Base-by-base conservation (phyloP, 2,113 vertebrate species). In the Acanthisitta chloris region DNA sequence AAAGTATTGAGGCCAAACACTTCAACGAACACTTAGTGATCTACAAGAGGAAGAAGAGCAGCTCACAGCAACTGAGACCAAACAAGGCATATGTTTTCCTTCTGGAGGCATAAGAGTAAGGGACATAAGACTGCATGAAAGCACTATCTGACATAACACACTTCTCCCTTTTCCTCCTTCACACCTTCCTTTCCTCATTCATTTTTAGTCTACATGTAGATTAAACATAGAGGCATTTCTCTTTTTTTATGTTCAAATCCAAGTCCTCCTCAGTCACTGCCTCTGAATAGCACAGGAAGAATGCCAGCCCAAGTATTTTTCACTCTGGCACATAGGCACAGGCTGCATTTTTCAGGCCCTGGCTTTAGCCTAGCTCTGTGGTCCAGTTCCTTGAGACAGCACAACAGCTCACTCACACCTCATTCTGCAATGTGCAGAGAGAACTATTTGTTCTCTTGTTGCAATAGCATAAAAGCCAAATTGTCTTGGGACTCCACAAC, bases 361-460 rank as follows among this genome's bases (percentile, higher is more conserved):
- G 73, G 86, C 93, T 94, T 81, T 73, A 87, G 24, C 25, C 38
- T 91, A 7, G 0, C 15, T 72, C 66, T 64, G 78, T 23, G 29
- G n/a, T 96, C 91, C 87, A 87, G 89, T 33, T 78, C 46, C 74
- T 82, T 17, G 42, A 91, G 74, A 81, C 0, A 18, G 82, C 77
- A 94, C 0, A 0, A 77, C 77, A 66, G 54, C 89, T 97, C 95
- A 91, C 64, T 96, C 84, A 0, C 96, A 96, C 95, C 91, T 96
- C 93, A 85, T 96, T 97, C 84, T 73, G 79, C 49, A 91, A 14
- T 4, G 14, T 34, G 34, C 7, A 4, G 66, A 54, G 73, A 84
- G 94, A 95, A 95, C 90, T 80, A 59, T 92, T 96, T 93, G 94
- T 96, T 96, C 94, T 87, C 34, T 85, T 46, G 18, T 61, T 93